These are phyloP conservation scores for Ptyas mucosa DNA, from an alignment of 2,113 vertebrate genomes.

Conservation along the genomic window DNA sequence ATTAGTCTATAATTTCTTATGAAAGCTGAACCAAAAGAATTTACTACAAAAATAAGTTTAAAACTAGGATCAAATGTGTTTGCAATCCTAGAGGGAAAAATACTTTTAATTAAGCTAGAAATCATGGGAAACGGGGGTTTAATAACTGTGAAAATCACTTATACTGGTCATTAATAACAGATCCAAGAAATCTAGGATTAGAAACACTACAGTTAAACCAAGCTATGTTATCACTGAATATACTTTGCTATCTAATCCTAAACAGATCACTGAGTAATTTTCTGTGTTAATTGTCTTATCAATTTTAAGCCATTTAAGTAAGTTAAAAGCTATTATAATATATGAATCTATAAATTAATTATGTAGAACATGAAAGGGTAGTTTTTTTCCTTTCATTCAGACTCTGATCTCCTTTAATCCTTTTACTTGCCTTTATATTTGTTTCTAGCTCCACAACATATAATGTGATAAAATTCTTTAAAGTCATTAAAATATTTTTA, in stretches of 20 bases:
- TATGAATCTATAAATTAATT: not conserved
- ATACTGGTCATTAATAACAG: not conserved
- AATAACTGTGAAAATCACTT: not conserved
- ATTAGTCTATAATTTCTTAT: not conserved
- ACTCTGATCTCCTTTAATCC: not conserved
- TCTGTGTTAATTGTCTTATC: not conserved
- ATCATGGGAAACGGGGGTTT: not conserved
- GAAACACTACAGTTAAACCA: not conserved
- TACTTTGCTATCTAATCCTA: not conserved
- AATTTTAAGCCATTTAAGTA: not conserved
- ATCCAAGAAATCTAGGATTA: not conserved
- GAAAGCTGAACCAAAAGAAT: not conserved
- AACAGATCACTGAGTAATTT: not conserved
- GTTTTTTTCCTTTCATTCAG: not conserved
- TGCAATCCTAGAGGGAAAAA: not conserved
- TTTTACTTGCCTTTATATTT: not conserved
- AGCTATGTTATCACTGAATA: not conserved
- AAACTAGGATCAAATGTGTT: not conserved
- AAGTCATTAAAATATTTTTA: not conserved
- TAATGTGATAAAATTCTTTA: not conserved
- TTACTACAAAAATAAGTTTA: not conserved
- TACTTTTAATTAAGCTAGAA: not conserved
- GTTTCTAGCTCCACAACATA: not conserved
- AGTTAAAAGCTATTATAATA: not conserved
- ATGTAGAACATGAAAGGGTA: not conserved